These are phyloP conservation scores for Lipotes vexillifer DNA, from an alignment of 2,113 vertebrate species.

Conservation along the genomic window DNA sequence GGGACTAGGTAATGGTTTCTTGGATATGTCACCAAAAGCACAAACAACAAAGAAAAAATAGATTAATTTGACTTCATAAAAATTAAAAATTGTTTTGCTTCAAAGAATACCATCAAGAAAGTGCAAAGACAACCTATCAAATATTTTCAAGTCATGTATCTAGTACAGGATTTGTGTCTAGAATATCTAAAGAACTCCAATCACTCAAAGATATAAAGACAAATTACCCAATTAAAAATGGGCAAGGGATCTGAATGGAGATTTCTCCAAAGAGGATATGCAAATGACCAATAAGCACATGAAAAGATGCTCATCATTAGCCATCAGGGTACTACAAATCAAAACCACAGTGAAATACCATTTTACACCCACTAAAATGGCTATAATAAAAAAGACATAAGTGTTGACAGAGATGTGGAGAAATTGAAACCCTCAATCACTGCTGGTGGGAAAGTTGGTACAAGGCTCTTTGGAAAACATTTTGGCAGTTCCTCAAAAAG, in stretches of 20 bases:
- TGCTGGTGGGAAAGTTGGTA: background rate
- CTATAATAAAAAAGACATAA: background rate
- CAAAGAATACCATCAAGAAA: background rate
- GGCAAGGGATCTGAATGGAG: background rate
- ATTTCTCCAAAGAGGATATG: too few relatives aligned
- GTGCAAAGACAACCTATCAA: background rate
- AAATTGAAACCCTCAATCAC: background rate
- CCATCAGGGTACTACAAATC: background rate
- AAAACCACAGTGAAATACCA: background rate
- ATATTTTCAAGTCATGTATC: background rate
- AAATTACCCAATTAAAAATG: background rate
- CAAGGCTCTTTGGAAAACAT: background rate
- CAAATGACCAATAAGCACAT: background rate
- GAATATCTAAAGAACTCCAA: background rate
- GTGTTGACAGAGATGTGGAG: background rate
- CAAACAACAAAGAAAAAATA: background rate
- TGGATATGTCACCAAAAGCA: background rate
- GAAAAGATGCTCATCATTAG: background rate
- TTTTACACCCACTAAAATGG: background rate
- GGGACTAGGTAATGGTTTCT: background rate
- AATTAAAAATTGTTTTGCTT: background rate
- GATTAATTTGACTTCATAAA: background rate
- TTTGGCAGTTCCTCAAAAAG: background rate
- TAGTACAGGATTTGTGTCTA: background rate
- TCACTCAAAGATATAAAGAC: background rate